These are phyloP conservation scores for Stigmatopora argus DNA, from an alignment of 2,113 vertebrate genomes.

Conservation along the genomic window DNA sequence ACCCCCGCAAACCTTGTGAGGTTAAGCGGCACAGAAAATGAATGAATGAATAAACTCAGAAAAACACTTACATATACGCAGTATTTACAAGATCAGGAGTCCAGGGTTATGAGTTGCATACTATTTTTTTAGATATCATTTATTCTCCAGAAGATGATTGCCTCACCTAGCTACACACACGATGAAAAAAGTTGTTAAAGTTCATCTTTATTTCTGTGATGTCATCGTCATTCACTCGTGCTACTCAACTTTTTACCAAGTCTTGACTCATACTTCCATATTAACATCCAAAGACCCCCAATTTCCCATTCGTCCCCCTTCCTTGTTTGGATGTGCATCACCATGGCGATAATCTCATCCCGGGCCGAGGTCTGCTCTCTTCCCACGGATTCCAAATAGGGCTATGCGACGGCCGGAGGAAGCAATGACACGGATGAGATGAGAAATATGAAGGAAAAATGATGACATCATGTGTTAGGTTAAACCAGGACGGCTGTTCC, in stretches of 20 bases:
- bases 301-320: constrained; percentile 16
- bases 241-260: constrained; percentile 14
- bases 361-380: constrained; percentile 17
- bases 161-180: neutral
- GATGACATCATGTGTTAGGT: neutral
- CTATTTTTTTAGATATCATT: neutral
- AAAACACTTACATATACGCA: too few relatives aligned
- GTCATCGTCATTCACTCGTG: constrained; percentile 28
- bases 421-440: constrained; percentile 7
- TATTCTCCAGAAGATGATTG: neutral
- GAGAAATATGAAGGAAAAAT: constrained; percentile 1
- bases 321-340: constrained; percentile 49
- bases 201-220: constrained; percentile 17
- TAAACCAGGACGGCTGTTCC: neutral
- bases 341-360: constrained; percentile 56
- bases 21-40: neutral
- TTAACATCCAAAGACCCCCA: constrained; percentile 7
- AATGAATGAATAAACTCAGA: too few relatives aligned
- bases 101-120: too few relatives aligned
- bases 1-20: too few relatives aligned
- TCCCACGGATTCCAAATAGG: constrained; percentile 59
- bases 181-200: constrained; percentile 3
- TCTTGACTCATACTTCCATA: constrained; percentile 37
- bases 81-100: too few relatives aligned
- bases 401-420: constrained; percentile 33